Evolutionary conservation across 2,113 vertebrate species (phyloP), one percentile per base, ranked within the genome.

Genomic region (Sigmodon hispidus): DNA sequence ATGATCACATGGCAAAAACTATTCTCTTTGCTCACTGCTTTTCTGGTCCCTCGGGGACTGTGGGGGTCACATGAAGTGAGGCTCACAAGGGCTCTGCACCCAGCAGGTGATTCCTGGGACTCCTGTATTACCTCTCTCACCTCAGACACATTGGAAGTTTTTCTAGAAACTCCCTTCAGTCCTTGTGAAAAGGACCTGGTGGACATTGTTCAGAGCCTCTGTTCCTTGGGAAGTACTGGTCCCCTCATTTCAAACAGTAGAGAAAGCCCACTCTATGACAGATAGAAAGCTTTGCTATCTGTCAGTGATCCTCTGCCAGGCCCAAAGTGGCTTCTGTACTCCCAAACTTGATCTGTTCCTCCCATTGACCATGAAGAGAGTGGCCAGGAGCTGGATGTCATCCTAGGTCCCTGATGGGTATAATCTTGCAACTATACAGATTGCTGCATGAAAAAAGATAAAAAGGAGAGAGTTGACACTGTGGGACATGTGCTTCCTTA

Each of bases 101-200:
- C 24, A 19, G 16, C 2, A 31, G 4, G 81, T 2, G 81, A 63
- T 45, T 43, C 57, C 5, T 84, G 12, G 40, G 15, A 22, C 40
- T 63, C 59, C 15, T 45, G n/a, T 22, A 31, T 19, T 43, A 63
- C 15, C 13, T 63, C 24, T 22, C 24, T 43, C 57, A 63, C 24
- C 3, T 19, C 45, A 31, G 57, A 76, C 24, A 76, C 8, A 15
- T 48, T 29, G 22, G 26, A 4, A 29, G 2, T 19, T 29, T 45
- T 2, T 19, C 4, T 34, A 63, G 6, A 9, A 83, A 6, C 6
- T 1, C 5, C 2, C 24, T 15, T 57, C 15, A 11, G n/a, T 36
- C 5, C 52, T 34, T 11, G 34, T 4, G 63, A 21, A 10, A 57
- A 57, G 36, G 11, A 9, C 31, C 52, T 40, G 52, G 10, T 2